A percentile compares a stretch with the other conserved stretches of the same genome.
Evolutionary conservation across 37 sponge, comb jelly and placozoan genomes (phyloP).

Genomic region (Amphimedon queenslandica): DNA sequence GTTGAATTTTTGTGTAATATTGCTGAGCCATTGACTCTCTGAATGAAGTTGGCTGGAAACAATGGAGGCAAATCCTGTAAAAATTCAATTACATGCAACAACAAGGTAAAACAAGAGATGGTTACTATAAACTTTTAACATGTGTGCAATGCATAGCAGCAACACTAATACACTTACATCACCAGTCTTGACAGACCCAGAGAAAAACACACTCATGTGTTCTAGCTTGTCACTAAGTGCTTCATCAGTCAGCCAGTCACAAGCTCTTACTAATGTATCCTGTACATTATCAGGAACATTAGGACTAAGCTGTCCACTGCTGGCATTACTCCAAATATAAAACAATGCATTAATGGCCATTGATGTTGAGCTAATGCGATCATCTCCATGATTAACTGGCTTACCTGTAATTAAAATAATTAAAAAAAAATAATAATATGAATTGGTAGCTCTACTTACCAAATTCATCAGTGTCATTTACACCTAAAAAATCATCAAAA

Average conservation of each 20-base stretch:
- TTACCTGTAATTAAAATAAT: constrained; percentile 17
- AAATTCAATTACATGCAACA: too few species aligned
- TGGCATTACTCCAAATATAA: constrained; percentile 31
- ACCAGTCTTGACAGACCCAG: constrained; percentile 39
- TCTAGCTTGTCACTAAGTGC: constrained; percentile 7
- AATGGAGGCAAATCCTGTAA: constrained; percentile 36
- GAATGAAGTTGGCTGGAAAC: constrained; percentile 33
- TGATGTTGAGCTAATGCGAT: constrained; percentile 31
- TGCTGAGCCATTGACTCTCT: constrained; percentile 42
- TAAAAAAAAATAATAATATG: neutral
- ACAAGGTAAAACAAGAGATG: too few species aligned
- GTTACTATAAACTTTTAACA: too few species aligned
- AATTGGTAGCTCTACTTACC: constrained; percentile 16
- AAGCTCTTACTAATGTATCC: neutral
- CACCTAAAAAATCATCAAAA: constrained; percentile 54
- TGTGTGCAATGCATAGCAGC: too few species aligned
- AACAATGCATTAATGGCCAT: constrained; percentile 41
- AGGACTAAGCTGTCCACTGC: neutral
- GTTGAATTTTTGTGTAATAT: neutral
- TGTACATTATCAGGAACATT: constrained; percentile 19
- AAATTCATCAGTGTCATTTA: constrained; percentile 17
- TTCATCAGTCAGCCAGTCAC: constrained; percentile 31
- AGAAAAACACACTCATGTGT: constrained; percentile 43
- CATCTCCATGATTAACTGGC: constrained; percentile 34
- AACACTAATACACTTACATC: too few species aligned